Evolutionary conservation across 1,140 invertebrate genomes (phyloP).

Genomic region (Neotoxoptera formosana): DNA sequence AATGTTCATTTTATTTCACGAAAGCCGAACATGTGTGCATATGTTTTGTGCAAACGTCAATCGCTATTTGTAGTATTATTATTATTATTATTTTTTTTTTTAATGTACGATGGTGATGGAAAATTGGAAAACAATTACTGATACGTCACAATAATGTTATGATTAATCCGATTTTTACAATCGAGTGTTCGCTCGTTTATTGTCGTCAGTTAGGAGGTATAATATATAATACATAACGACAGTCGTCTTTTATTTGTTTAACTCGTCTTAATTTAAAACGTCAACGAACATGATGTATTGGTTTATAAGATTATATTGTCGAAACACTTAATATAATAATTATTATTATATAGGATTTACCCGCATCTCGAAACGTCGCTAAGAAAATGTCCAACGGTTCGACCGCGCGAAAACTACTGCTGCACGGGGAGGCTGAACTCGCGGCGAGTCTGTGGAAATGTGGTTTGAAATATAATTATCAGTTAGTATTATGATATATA

Average conservation of each 20-base stretch:
- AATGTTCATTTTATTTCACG: background rate
- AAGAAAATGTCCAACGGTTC: background rate
- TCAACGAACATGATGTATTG: background rate
- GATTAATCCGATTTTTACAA: background rate
- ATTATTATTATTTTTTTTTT: background rate
- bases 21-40: background rate
- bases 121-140: background rate
- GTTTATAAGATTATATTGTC: no score
- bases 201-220: no score
- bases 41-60: background rate
- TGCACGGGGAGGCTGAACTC: background rate
- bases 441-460: background rate
- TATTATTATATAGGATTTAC: background rate
- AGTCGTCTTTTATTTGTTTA: background rate
- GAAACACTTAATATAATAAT: background rate
- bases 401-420: no score
- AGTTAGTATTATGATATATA: background rate
- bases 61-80: background rate
- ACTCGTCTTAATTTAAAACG: background rate
- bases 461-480: background rate
- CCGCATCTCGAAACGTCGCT: background rate
- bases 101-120: background rate
- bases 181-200: background rate
- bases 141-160: background rate
- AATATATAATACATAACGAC: background rate